These are phyloP conservation scores for Eurystomus gularis DNA, from an alignment of 2,113 vertebrate species.

Conservation along the genomic window DNA sequence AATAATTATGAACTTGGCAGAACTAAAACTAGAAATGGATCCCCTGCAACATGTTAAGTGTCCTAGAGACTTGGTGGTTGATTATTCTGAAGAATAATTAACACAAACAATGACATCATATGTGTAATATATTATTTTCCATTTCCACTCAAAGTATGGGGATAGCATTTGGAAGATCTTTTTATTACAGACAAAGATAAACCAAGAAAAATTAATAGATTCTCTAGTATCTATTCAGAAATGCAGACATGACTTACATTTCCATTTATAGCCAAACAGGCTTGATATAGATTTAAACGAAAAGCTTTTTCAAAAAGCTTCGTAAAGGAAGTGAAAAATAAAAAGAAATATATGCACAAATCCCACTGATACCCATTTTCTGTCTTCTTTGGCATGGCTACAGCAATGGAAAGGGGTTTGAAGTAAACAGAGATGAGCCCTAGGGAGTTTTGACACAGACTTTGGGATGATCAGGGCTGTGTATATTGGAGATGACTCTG, in stretches of 20 bases:
- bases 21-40: not conserved
- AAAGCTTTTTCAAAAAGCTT: not conserved
- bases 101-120: not conserved
- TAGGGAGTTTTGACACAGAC: not conserved
- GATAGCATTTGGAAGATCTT: not conserved
- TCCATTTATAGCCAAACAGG: not conserved
- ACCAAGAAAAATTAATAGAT: not conserved
- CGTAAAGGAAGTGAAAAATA: not conserved
- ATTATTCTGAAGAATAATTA: not conserved
- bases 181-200: not conserved
- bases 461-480: not conserved
- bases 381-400: not conserved
- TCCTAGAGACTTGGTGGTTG: not conserved
- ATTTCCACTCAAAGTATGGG: not conserved
- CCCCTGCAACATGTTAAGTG: not conserved
- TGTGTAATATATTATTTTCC: not conserved
- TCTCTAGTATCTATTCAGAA: not conserved
- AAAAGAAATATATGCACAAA: not conserved
- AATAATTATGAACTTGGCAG: not conserved
- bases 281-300: not conserved
- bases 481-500: not conserved
- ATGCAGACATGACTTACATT: not conserved
- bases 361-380: not conserved
- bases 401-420: not conserved
- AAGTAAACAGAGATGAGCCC: not conserved